Evolutionary conservation across 2,888 invertebrate species (phyloP).

Genomic region (Mechanitis messenoides): DNA sequence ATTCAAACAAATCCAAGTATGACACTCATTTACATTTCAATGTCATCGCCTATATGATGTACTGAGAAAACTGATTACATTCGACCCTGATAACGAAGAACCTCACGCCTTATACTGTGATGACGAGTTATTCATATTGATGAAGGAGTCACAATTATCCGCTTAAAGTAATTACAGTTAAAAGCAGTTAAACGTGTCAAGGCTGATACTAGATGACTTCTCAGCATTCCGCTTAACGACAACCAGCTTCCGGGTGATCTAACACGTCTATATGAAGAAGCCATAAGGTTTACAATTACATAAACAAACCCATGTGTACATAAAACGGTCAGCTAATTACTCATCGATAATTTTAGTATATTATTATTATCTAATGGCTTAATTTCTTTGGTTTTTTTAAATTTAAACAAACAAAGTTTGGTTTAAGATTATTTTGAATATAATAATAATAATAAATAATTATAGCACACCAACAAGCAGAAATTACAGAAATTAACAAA

Average conservation of each 20-base stretch:
- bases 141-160: constrained; percentile 47
- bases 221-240: constrained; percentile 39
- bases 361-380: constrained; percentile 9
- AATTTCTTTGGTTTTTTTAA: constrained; percentile 27
- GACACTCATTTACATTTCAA: constrained; percentile 13
- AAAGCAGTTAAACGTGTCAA: constrained; percentile 52
- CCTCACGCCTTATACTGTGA: constrained; percentile 28
- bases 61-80: constrained; percentile 50
- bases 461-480: too few species aligned
- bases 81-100: constrained; percentile 46
- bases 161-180: constrained; percentile 46
- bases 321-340: constrained; percentile 19
- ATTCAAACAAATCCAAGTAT: constrained; percentile 11
- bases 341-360: constrained; percentile 32
- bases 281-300: constrained; percentile 29
- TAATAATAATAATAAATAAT: too few species aligned
- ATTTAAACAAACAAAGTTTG: constrained; percentile 22
- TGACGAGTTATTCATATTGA: constrained; percentile 23
- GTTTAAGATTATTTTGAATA: constrained; percentile 4
- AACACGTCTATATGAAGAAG: constrained; percentile 32
- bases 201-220: constrained; percentile 42
- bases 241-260: constrained; percentile 51
- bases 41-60: constrained; percentile 9
- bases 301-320: constrained; percentile 22
- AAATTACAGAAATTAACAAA: too few species aligned